These are phyloP conservation scores for Propithecus perrieri DNA, from an alignment of 2,797 vertebrate genomes.

Conservation along the genomic window DNA sequence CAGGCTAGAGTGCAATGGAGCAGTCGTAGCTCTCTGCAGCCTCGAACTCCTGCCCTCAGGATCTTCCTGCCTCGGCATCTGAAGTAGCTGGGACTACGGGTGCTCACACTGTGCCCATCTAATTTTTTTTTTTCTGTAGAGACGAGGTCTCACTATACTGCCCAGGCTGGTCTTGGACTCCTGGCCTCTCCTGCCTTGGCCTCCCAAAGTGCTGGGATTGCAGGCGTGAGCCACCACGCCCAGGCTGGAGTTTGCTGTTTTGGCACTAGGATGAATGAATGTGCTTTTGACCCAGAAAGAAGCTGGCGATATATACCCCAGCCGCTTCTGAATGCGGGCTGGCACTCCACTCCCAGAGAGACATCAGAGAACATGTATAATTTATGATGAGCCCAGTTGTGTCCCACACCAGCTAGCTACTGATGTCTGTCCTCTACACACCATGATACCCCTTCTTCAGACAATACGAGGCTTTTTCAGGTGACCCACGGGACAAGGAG, in stretches of 20 bases:
- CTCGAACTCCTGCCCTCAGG: background rate
- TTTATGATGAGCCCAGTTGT: background rate
- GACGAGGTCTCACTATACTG: background rate
- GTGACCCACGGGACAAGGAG: background rate
- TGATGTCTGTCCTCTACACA: background rate
- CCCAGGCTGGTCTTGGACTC: background rate
- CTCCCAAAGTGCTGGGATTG: background rate
- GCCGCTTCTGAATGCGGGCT: background rate
- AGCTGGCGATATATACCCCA: background rate
- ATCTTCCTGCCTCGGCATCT: background rate
- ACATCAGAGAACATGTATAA: background rate
- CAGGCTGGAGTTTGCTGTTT: background rate
- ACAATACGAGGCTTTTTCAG: background rate
- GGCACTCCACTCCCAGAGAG: background rate
- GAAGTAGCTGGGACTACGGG: background rate
- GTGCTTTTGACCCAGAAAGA: background rate
- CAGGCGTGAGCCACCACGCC: background rate
- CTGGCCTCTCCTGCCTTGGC: background rate
- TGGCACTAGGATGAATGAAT: background rate
- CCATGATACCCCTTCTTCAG: background rate
- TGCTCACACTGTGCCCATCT: background rate
- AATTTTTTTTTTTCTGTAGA: background rate
- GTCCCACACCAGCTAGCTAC: background rate
- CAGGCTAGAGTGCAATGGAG: background rate
- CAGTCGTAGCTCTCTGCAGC: background rate